Evolutionary conservation across 2,113 vertebrate species (phyloP).

Genomic region (Mobula birostris): DNA sequence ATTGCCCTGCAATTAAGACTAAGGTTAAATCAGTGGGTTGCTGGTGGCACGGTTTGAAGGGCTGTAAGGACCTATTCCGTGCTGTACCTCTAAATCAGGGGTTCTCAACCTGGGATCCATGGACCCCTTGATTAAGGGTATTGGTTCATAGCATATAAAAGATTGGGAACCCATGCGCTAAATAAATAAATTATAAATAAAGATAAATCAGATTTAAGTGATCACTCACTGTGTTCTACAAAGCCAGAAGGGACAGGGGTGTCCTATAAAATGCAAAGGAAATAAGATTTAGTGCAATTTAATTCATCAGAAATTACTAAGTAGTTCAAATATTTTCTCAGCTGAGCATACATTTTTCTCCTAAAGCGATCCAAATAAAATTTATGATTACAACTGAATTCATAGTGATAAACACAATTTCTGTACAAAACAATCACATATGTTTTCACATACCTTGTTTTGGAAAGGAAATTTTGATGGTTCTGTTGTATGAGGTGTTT

Average conservation of each 20-base stretch:
- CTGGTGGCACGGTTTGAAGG: no score
- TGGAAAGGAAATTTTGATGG: slow-evolving; percentile 66
- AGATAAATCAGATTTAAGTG: slow-evolving; percentile 2
- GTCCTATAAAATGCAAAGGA: slow-evolving; percentile 60
- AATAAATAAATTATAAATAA: background rate
- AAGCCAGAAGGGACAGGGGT: slow-evolving; percentile 51
- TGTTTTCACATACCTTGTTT: slow-evolving; percentile 61
- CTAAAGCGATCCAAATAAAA: background rate
- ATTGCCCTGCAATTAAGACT: no score
- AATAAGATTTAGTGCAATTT: background rate
- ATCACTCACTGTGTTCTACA: slow-evolving; percentile 75
- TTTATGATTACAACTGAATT: background rate
- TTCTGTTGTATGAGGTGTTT: slow-evolving; percentile 66
- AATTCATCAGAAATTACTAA: slow-evolving; percentile 26
- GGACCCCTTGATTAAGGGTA: no score
- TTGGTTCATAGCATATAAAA: no score
- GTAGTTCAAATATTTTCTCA: background rate
- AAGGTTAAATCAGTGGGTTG: no score
- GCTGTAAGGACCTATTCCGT: no score
- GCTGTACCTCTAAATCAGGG: no score
- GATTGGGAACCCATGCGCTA: no score
- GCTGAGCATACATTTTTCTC: background rate
- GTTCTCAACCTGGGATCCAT: no score
- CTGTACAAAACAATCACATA: background rate
- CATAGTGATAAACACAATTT: background rate